Evolutionary conservation across 2,888 invertebrate species (phyloP), one percentile per base, ranked within the genome.

Genomic region (Limnephilus marmoratus): DNA sequence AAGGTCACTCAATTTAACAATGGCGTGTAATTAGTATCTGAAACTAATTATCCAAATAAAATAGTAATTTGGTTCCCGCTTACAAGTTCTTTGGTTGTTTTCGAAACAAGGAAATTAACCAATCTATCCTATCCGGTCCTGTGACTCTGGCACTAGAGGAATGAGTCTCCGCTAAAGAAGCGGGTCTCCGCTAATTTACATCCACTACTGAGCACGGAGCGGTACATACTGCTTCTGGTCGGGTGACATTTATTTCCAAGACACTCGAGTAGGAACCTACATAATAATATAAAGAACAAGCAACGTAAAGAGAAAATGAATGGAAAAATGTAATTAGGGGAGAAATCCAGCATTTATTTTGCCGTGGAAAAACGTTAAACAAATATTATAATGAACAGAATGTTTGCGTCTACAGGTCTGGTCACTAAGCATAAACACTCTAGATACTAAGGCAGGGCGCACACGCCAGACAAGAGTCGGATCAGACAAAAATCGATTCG

Each of bases 21-120:
- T 24, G 24, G 68, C 68, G 24, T 68, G 68, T 68, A 68, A 68
- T 68, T 68, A 68, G 68, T 68, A 24, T n/a, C n/a, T 68, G 68
- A 68, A 68, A 68, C 68, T 68, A 68, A 68, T 68, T 68, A n/a
- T 68, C 24, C 68, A 68, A 68, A 68, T 68, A 68, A 68, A 68
- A 68, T 1, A 68, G 68, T 68, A 68, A 68, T 68, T 7, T 68
- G 24, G 68, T 68, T 24, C 9, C n/a, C n/a, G 68, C 68, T 68
- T 68, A 68, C 24, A 68, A 68, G 68, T 68, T 68, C 24, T 24
- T 90, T 81, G 37, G 45, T 89, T 91, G 90, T 92, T 87, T 89
- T 80, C 89, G 85, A 91, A 91, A 92, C 91, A 91, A 90, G 92
- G 91, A 92, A 92, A 92, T 92, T 92, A 92, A 82, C 91, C 92